Base-by-base conservation (phyloP, 2,888 invertebrate genomes). In the Chloroclystis v-ata region DNA sequence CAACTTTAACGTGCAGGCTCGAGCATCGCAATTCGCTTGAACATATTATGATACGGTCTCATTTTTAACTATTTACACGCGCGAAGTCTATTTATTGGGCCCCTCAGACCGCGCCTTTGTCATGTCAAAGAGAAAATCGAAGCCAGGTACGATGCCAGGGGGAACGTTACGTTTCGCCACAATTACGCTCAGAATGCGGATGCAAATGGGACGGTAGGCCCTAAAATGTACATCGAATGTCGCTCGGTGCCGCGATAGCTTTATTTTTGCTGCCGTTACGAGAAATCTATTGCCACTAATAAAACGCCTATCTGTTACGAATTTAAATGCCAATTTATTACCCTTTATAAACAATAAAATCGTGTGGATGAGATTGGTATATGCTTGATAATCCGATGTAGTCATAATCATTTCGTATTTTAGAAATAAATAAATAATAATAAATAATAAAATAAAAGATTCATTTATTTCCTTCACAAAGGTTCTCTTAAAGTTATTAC, bases 41-140 rank as follows among this genome's bases (percentile, higher is more conserved):
- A 37, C 60, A 57, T 32, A 57, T 45, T 49, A 47, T 58, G 54
- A 58, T 54, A 52, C 56, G 67, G 50, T 61, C 60, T 63, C 67
- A 73, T 78, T 81, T 83, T 82, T 78, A 78, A 82, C 80, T 78
- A 81, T 82, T 81, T 80, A 78, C 78, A 77, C 77, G 76, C 74
- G 71, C 62, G 59, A 61, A 69, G 69, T 72, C 75, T 82, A 83
- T 83, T 82, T 84, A 85, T 85, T 79, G 82, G 79, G 60, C 80
- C 80, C 80, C 71, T 78, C 68, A 81, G 81, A 77, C 84, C 84
- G 82, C 84, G 84, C 85, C 83, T 85, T 86, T 85, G 78, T 83
- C 82, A 78, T 85, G 84, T 85, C 69, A 70, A 63, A 70, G 70
- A 71, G 76, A 79, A 83, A 83, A 84, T 82, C 82, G 82, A 81